A percentile compares a stretch with the other conserved stretches of the same genome.
Conservation (phyloP, 2,888 invertebrate genomes). For the Iphiclides podalirius region DNA sequence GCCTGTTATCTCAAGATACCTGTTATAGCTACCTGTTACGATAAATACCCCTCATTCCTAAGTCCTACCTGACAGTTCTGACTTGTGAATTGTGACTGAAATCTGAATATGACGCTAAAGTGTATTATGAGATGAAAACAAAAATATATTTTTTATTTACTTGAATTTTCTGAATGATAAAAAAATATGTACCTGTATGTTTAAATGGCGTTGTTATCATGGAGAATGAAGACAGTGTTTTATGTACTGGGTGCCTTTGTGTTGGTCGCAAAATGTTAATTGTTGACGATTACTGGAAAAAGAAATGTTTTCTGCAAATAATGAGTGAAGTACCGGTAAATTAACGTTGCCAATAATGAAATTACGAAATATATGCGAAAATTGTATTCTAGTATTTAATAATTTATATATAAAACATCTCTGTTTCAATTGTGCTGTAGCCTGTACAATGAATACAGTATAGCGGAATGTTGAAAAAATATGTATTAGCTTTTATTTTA, state of each 20-base stretch:
- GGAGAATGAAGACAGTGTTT: slow-evolving; percentile 4
- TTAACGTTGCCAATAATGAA: slow-evolving; percentile 15
- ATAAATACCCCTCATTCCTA: too few relatives aligned
- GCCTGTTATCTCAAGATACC: too few relatives aligned
- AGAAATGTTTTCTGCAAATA: slow-evolving; percentile 51
- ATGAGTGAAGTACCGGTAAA: slow-evolving; percentile 51
- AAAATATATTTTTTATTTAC: slow-evolving; percentile 1
- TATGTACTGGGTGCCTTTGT: slow-evolving; percentile 46
- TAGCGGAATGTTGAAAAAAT: too few relatives aligned
- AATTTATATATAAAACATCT: too few relatives aligned
- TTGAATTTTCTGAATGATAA: slow-evolving; percentile 1
- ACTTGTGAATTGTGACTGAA: too few relatives aligned
- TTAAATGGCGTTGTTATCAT: not conserved
- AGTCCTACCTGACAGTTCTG: too few relatives aligned
- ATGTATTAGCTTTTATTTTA: too few relatives aligned
- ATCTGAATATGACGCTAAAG: too few relatives aligned
- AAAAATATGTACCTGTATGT: not conserved
- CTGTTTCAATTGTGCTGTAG: too few relatives aligned
- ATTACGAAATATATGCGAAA: not conserved
- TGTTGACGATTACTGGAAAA: slow-evolving; percentile 38
- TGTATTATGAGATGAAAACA: too few relatives aligned
- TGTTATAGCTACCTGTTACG: too few relatives aligned
- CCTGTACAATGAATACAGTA: too few relatives aligned
- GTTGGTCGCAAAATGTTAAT: slow-evolving; percentile 47
- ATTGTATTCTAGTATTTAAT: not conserved